These are phyloP conservation scores for Dendrocincla tyrannina DNA, from an alignment of 2,797 vertebrate genomes.

Conservation along the genomic window DNA sequence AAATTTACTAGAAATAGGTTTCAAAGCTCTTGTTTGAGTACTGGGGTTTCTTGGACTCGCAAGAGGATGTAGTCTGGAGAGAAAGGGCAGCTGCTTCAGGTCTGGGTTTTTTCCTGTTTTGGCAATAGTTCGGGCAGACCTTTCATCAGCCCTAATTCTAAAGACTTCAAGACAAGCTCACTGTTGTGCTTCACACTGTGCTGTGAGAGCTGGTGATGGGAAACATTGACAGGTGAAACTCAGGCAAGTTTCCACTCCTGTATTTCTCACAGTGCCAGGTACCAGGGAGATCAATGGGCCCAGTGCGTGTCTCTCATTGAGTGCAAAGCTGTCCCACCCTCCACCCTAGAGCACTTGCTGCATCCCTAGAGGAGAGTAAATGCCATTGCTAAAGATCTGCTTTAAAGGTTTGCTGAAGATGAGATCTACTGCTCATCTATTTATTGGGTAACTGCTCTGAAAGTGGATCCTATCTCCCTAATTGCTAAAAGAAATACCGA, in stretches of 20 bases:
- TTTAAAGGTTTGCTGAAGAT: neutral
- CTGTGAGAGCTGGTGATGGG: neutral
- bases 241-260: accelerated
- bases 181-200: neutral
- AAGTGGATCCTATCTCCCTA: neutral
- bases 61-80: neutral
- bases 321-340: neutral
- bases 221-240: neutral
- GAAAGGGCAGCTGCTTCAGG: neutral
- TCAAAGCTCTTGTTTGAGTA: neutral
- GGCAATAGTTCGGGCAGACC: neutral
- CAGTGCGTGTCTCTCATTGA: neutral
- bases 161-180: accelerated
- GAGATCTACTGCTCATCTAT: neutral
- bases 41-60: neutral
- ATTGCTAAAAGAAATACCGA: neutral
- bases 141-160: neutral
- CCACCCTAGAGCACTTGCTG: neutral
- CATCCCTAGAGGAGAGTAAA: neutral
- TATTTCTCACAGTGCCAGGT: neutral
- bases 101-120: neutral
- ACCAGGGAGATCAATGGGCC: neutral
- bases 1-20: neutral
- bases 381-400: neutral
- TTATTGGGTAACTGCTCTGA: neutral